phyloP scores from a whole-genome alignment of 2,888 invertebrate genomes.

The Ptychoptera albimana region DNA sequence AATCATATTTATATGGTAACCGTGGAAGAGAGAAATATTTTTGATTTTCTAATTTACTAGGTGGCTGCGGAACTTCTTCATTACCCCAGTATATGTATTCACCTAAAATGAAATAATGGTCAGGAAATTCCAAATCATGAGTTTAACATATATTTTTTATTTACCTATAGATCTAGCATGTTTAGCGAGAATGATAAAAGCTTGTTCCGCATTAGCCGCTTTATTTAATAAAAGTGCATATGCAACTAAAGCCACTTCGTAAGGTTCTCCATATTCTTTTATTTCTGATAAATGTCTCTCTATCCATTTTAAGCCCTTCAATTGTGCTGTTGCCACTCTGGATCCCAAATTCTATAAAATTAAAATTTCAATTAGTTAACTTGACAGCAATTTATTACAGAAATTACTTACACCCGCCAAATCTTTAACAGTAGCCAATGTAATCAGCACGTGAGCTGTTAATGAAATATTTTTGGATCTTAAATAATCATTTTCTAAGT shows the following conservation, averaged over 20 bases:
- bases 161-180: slow-evolving; percentile 50
- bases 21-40: slow-evolving; percentile 80
- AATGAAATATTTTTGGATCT: slow-evolving; percentile 67
- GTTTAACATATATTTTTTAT: slow-evolving; percentile 3
- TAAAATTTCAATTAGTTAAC: slow-evolving; percentile 1
- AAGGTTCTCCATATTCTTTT: slow-evolving; percentile 54
- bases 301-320: slow-evolving; percentile 60
- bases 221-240: slow-evolving; percentile 73
- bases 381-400: neutral
- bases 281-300: slow-evolving; percentile 67
- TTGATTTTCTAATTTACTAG: slow-evolving; percentile 77
- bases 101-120: slow-evolving; percentile 28
- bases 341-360: slow-evolving; percentile 46
- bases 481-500: slow-evolving; percentile 33
- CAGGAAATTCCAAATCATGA: neutral
- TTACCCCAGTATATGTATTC: slow-evolving; percentile 78
- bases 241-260: slow-evolving; percentile 76
- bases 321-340: slow-evolving; percentile 58
- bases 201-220: slow-evolving; percentile 73
- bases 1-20: slow-evolving; percentile 74
- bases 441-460: slow-evolving; percentile 86
- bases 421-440: slow-evolving; percentile 70
- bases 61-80: slow-evolving; percentile 60
- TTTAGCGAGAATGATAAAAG: slow-evolving; percentile 53
- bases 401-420: slow-evolving; percentile 36